These are phyloP conservation scores for Diplazon laetatorius DNA, from an alignment of 2,888 invertebrate genomes.

Conservation along the genomic window DNA sequence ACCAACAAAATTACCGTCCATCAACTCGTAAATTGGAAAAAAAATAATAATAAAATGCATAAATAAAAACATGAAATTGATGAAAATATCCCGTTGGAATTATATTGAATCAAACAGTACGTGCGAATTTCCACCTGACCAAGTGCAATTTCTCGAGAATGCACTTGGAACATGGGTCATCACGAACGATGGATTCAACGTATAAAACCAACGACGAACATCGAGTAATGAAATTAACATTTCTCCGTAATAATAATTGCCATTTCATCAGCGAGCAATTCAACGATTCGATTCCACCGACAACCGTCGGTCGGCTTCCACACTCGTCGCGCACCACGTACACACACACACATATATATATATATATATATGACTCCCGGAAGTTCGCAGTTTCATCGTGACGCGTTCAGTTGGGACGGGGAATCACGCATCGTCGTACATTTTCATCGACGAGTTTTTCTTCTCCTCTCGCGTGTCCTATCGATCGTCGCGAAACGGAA, in stretches of 20 bases:
- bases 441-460: constrained; percentile 15
- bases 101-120: background rate
- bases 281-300: constrained; percentile 7
- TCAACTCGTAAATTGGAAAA: too few relatives aligned
- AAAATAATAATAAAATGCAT: background rate
- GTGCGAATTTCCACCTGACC: background rate
- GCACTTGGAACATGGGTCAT: background rate
- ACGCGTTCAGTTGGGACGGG: constrained; percentile 5
- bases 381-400: constrained; percentile 17
- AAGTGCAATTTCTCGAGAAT: background rate
- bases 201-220: constrained; percentile 8
- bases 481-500: constrained; percentile 29
- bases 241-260: constrained; percentile 19
- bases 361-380: constrained; percentile 16
- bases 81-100: constrained; percentile 3
- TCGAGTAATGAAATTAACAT: background rate
- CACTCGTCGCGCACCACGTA: background rate
- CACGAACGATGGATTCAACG: background rate
- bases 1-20: background rate
- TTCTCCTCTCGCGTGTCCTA: background rate
- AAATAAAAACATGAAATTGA: background rate
- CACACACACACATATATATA: too few relatives aligned
- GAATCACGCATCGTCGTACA: constrained; percentile 44
- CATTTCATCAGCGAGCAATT: constrained; percentile 7
- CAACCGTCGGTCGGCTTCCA: background rate